A percentile compares a stretch with the other conserved stretches of the same genome.
Conservation (phyloP, 2,888 invertebrate species). For the Synanthedon vespiformis region DNA sequence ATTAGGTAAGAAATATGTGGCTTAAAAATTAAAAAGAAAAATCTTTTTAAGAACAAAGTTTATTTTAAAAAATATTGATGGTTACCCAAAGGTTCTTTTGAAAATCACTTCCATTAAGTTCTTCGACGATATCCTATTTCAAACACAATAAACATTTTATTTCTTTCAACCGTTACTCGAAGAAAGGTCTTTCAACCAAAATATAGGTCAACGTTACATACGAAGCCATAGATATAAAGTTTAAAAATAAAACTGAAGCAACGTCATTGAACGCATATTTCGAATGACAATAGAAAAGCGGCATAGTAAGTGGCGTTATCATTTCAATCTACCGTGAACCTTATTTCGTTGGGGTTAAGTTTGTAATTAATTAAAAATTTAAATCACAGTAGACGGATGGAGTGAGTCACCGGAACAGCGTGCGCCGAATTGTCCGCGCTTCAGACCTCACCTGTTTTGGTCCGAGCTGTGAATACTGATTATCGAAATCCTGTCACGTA, state of each 20-base stretch:
- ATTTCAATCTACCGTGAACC: neutral
- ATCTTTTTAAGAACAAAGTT: too few species aligned
- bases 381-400: slow-evolving; percentile 24
- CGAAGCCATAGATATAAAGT: slow-evolving; percentile 22
- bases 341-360: slow-evolving; percentile 1
- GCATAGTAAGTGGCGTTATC: slow-evolving; percentile 9
- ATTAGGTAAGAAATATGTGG: too few species aligned
- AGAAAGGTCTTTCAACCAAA: slow-evolving; percentile 6
- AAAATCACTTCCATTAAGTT: too few species aligned
- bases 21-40: too few species aligned
- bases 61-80: too few species aligned
- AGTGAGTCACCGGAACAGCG: slow-evolving; percentile 55
- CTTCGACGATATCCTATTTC: neutral
- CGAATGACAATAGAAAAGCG: slow-evolving; percentile 40
- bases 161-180: neutral
- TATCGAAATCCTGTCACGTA: slow-evolving; percentile 3
- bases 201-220: slow-evolving; percentile 36
- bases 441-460: slow-evolving; percentile 42
- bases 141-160: neutral
- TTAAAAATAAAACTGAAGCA: slow-evolving; percentile 28
- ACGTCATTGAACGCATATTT: slow-evolving; percentile 17
- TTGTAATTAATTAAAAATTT: slow-evolving; percentile 1
- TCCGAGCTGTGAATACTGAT: slow-evolving; percentile 40
- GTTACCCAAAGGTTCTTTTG: too few species aligned
- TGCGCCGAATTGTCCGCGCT: slow-evolving; percentile 29